Evolutionary conservation across 1,140 invertebrate genomes (phyloP), one percentile per base, ranked within the genome.

Genomic region (Zophobas atratus): DNA sequence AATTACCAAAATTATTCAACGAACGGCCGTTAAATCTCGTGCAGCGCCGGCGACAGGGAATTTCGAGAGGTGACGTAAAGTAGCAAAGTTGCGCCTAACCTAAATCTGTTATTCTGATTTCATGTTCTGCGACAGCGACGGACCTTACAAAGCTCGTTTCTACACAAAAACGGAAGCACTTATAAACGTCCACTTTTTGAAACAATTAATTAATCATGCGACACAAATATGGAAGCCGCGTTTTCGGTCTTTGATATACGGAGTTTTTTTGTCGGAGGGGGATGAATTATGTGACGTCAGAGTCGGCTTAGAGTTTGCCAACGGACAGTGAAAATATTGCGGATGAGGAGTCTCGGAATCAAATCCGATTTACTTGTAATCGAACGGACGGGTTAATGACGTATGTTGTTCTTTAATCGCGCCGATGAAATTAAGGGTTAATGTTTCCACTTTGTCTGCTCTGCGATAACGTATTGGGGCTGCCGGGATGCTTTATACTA

Each of bases 401-500:
- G 33, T 8, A 60, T 60, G 35, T 60, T 60, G 35, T 60, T 60
- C 56, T 60, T 60, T 38, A 60, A 60, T 60, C 56, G 56, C 36
- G 56, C 2, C 35, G 56, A 39, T 39, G 36, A 60, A 60, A 67
- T 67, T 67, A 67, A 39, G 4, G 5, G 60, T 39, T 43, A 43
- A 67, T 43, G 36, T 67, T 67, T 32, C 39, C 60, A 67, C 39
- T 67, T 67, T 60, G 56, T 60, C 56, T 8, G 43, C 43, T 46
- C 43, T 20, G 38, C 33, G 60, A n/a, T n/a, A 67, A 67, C 60
- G 43, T 67, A 67, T 67, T 20, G 60, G 60, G 39, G n/a, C 60
- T 36, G 60, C 33, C 33, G n/a, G 2, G 60, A 51, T 67, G 39
- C 32, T 67, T 67, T 67, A 67, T 67, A 39, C 41, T 43, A 33